Base-by-base conservation (phyloP, 2,888 invertebrate genomes). In the Criorhina ranunculi region DNA sequence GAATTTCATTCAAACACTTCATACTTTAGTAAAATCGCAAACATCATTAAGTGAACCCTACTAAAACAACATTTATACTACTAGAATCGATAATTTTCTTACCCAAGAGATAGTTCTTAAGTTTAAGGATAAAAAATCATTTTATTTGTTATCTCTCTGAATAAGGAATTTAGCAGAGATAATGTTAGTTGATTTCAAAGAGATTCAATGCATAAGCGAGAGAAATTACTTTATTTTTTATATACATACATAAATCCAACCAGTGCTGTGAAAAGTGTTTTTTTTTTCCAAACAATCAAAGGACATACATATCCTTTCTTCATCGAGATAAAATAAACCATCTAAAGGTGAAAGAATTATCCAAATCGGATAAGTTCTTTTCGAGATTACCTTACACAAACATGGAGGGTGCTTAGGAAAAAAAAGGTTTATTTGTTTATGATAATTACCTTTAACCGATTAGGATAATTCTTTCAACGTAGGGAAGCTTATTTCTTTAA, bases 1-100 rank as follows among this genome's bases (percentile, higher is more conserved):
- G 62, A 35, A 64, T 69, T 44, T 69, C 79, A 83, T 83, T 78
- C 40, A 83, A 79, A 83, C 83, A 83, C 83, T 51, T 51, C 67
- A 83, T 78, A 73, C 79, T 44, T 69, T 64, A 75, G 35, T 46
- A 70, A 40, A 70, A 82, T 82, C 66, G 72, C 78, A 79, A 69
- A 83, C 79, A 83, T 83, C 40, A 62, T 55, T 62, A 73, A 31
- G 51, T n/a, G 49, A 60, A 49, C 24, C 29, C 42, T 42, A 66
- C 44, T 11, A 11, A 55, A 78, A 49, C 64, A 67, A 72, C 37
- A 72, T 69, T 51, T 35, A 55, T 40, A 62, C 31, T 19, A 42
- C 15, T 70, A 37, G 55, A 19, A 46, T 11, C n/a, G 24, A 42
- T 40, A 40, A 31, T 15, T 40, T 76, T 55, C 29, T 55, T 55